Base-by-base conservation (phyloP, 1,140 invertebrate genomes). In the Atta texana region DNA sequence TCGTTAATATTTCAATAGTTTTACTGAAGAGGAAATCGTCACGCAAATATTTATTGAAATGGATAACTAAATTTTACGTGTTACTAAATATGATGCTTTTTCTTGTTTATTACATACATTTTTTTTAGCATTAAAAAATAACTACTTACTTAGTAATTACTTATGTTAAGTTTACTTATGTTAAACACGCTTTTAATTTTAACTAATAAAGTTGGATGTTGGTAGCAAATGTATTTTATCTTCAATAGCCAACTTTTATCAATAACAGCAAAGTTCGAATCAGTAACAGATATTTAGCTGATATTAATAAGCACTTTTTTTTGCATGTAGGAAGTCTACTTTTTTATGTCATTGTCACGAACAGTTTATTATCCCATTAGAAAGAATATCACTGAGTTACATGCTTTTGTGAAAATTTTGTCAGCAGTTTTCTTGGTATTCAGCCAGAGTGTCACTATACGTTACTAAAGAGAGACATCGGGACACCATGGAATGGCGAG, bases 391-490 rank as follows among this genome's bases (percentile, higher is more conserved):
- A 90, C 72, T 69, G 57, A 53, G 82, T 66, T 84, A 80, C 74
- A 86, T 88, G 76, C 85, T 57, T 85, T 59, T 21, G 28, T 28
- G 71, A 91, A 91, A 86, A 66, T 81, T 64, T 81, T 89, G 90
- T 91, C 90, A 91, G 90, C 90, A 86, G 82, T 89, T 90, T 89
- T 81, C 82, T 74, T 91, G 88, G 86, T 10, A 21, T 72, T 74
- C 44, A 34, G 90, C 88, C 90, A 91, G 74, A 76, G 51, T 72
- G 63, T 74, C 75, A 55, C 39, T 76, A 78, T 59, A 68, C 5
- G 14, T 81, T 80, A 81, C 18, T 24, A 51, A 75, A 51, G 16
- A 61, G 57, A 34, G 68, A 61, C 59, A 68, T 21, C 61, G 69
- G 21, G 68, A 61, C 59, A 68, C 34, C 61, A 39, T 55, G 4